Evolutionary conservation across 1,140 invertebrate species (phyloP), one percentile per base, ranked within the genome.

Genomic region (Phymastichus coffea): DNA sequence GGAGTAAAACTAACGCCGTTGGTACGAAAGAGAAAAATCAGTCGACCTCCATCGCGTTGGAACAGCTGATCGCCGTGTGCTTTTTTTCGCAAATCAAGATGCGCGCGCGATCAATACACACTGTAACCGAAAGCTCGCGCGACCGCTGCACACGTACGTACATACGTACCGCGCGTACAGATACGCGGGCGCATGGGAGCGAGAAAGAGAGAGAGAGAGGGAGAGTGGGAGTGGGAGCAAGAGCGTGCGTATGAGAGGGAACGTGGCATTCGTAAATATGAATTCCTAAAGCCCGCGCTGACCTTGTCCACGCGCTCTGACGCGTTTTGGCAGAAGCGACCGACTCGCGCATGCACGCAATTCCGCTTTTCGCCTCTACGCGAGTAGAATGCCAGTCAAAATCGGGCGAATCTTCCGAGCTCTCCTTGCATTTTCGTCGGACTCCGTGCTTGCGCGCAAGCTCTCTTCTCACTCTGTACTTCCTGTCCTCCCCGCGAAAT

Each of bases 281-380:
- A 52, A 47, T 54, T 60, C 37, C 49, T 35, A 54, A 54, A 60
- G 41, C 41, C 26, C 40, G 49, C 30, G 7, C 22, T 54, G 57
- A 60, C 57, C 58, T 55, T 52, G 57, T 52, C 30, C 48, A 48
- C 58, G 51, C 55, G 35, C 43, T 33, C 46, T 38, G 26, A 35
- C 35, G 40, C 51, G 15, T 53, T 60, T 60, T 60, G 57, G 57
- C 57, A 60, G 40, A 4, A 22, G 26, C 28, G 12, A 30, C 4
- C 25, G 19, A 33, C 46, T 30, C 35, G 43, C 6, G n/a, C 28
- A 17, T 47, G 43, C 57, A 60, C 49, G 57, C 57, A 53, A 60
- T 60, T 53, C 49, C 57, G 57, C 40, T 59, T 58, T 49, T 28
- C 17, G 26, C 46, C 17, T 19, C 4, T 19, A n/a, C 12, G 9